Base-by-base conservation (phyloP, 2,113 vertebrate species). In the Himantopus leucocephalus region DNA sequence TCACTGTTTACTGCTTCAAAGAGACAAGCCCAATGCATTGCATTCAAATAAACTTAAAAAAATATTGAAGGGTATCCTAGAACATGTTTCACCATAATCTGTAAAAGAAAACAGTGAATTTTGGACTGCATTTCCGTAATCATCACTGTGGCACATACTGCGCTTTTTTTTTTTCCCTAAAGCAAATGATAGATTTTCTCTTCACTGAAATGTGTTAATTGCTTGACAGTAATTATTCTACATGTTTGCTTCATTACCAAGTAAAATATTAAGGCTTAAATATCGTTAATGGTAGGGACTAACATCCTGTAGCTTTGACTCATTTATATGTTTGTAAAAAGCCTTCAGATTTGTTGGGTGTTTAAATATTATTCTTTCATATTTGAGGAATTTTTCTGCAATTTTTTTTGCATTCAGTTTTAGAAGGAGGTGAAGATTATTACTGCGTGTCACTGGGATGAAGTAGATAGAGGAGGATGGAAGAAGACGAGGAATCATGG, bases 261-360 rank as follows among this genome's bases (percentile, higher is more conserved):
- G 77, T 84, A 60, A 89, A 96, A 95, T 92, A 91, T 64, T 95
- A 91, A 84, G 24, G 34, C 73, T 87, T 90, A 92, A 85, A 91
- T 90, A 93, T 18, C 24, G 15, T 75, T 88, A 82, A 47, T 82
- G 20, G 17, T 64, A 62, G 48, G 11, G 30, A 39, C 45, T 92
- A 85, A 85, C 13, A 6, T 75, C 39, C 87, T 70, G 35, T 62
- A 59, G 30, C 35, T 90, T 93, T 81, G 70, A 71, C 12, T 81
- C 14, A n/a, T 87, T 76, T 56, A 4, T 68, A 24, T 64, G 12
- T 67, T 87, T 89, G 35, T 68, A 35, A 75, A 94, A 91, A 88
- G 10, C 35, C 35, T 82, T 68, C 14, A 5, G 6, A 68, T 85
- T 87, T 91, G 16, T 85, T 79, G 8, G 5, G 12, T 75, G 11